phyloP scores from a whole-genome alignment of 2,797 vertebrate genomes.

The Acrossocheilus wenchowensis region DNA sequence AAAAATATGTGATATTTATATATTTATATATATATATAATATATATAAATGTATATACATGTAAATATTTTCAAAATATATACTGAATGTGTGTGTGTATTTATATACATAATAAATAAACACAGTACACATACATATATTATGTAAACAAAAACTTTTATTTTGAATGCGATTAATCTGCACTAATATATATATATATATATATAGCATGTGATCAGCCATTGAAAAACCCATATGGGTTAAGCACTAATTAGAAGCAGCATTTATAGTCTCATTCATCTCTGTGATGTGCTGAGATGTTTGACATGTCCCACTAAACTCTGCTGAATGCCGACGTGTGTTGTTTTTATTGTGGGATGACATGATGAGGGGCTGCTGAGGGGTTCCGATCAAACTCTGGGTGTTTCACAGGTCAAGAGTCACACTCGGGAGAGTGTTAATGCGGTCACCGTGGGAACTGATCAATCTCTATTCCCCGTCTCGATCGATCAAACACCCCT shows the following conservation, averaged over 20 bases:
- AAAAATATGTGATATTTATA: too few species aligned
- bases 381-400: slow-evolving; percentile 76
- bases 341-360: slow-evolving; percentile 55
- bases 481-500: slow-evolving; percentile 81
- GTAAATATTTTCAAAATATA: too few species aligned
- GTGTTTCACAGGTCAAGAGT: slow-evolving; percentile 84
- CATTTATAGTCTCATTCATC: slow-evolving; percentile 26
- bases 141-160: too few species aligned
- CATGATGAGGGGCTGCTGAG: slow-evolving; percentile 57
- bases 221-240: not conserved
- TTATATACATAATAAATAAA: too few species aligned
- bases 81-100: too few species aligned
- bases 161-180: too few species aligned
- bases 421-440: slow-evolving; percentile 85
- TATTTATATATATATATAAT: too few species aligned
- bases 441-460: slow-evolving; percentile 85
- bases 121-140: too few species aligned
- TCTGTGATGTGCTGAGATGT: not conserved
- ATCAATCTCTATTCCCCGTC: slow-evolving; percentile 88
- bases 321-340: slow-evolving; percentile 44
- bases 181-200: too few species aligned
- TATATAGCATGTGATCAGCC: not conserved
- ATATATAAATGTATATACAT: too few species aligned
- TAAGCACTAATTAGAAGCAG: slow-evolving; percentile 25
- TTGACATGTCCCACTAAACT: slow-evolving; percentile 25